phyloP scores from a whole-genome alignment of 1,140 invertebrate species.

The Drosophila paulistorum region DNA sequence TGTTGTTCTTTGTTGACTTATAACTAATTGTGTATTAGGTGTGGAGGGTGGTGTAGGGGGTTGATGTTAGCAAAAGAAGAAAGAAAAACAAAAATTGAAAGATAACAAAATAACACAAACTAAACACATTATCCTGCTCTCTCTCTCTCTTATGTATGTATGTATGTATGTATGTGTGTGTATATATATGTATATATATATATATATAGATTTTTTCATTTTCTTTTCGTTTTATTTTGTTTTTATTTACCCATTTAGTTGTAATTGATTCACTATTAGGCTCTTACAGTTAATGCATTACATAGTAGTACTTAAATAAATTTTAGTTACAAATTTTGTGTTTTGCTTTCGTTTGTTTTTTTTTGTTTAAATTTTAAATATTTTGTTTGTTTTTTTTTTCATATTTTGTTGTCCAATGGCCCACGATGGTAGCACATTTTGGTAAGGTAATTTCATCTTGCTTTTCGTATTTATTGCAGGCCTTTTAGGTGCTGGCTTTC shows the following conservation, averaged over 20 bases:
- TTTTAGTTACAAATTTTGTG: slow-evolving; percentile 26
- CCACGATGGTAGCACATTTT: slow-evolving; percentile 44
- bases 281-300: slow-evolving; percentile 21
- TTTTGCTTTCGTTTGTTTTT: slow-evolving; percentile 20
- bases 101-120: slow-evolving; percentile 4
- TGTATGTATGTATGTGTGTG: not conserved
- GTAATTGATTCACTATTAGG: slow-evolving; percentile 44
- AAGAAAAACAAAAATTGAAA: not conserved
- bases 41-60: not conserved
- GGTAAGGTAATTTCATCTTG: slow-evolving; percentile 70
- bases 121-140: not conserved
- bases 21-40: not conserved
- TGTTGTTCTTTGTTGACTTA: not conserved
- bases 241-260: slow-evolving; percentile 31
- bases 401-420: slow-evolving; percentile 28
- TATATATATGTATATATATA: not conserved
- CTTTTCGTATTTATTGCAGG: slow-evolving; percentile 65
- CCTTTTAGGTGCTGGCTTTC: slow-evolving; percentile 37
- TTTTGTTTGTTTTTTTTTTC: not conserved
- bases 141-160: not conserved
- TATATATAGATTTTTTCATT: slow-evolving; percentile 13
- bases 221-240: too few relatives aligned
- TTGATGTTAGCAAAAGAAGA: not conserved
- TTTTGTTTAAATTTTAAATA: too few relatives aligned
- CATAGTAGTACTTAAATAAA: slow-evolving; percentile 7